Evolutionary conservation across 2,113 vertebrate species (phyloP).

Genomic region (Phrynocephalus versicolor): DNA sequence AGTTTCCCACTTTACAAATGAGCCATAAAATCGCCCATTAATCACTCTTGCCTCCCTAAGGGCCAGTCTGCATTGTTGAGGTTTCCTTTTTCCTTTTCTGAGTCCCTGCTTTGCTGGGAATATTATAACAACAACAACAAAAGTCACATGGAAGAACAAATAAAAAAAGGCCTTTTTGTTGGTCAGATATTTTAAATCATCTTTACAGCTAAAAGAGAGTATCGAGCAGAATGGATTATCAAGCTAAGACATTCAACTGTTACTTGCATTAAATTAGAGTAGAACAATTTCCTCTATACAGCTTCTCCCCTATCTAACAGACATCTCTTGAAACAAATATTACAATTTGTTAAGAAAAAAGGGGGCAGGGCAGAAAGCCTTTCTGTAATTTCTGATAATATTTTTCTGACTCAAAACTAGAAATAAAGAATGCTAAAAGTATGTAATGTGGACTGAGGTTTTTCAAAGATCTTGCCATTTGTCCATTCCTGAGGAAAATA

Average conservation of each 20-base stretch:
- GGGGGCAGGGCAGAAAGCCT: constrained; percentile 30
- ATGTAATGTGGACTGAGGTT: constrained; percentile 38
- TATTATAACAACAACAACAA: constrained; percentile 54
- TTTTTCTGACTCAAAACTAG: constrained; percentile 5
- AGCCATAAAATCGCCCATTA: constrained; percentile 80
- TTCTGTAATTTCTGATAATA: constrained; percentile 35
- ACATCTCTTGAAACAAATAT: constrained; percentile 48
- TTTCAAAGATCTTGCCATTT: constrained; percentile 28
- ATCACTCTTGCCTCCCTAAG: constrained; percentile 66
- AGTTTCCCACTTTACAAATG: constrained; percentile 77
- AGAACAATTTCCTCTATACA: constrained; percentile 37
- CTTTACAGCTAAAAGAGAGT: constrained; percentile 37
- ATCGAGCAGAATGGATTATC: constrained; percentile 30
- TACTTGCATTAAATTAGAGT: constrained; percentile 31
- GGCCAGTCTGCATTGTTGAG: constrained; percentile 67
- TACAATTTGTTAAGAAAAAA: constrained; percentile 29
- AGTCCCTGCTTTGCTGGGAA: constrained; percentile 68
- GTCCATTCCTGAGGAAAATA: constrained; percentile 35
- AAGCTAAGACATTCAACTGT: constrained; percentile 55
- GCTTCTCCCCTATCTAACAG: constrained; percentile 30
- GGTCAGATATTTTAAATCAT: neutral
- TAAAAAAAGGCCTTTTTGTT: too few relatives aligned
- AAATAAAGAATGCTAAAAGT: constrained; percentile 42
- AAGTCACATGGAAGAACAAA: constrained; percentile 53
- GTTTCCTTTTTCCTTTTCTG: constrained; percentile 77